Base-by-base conservation (phyloP, 2,888 invertebrate genomes). In the Heliconius aoede region DNA sequence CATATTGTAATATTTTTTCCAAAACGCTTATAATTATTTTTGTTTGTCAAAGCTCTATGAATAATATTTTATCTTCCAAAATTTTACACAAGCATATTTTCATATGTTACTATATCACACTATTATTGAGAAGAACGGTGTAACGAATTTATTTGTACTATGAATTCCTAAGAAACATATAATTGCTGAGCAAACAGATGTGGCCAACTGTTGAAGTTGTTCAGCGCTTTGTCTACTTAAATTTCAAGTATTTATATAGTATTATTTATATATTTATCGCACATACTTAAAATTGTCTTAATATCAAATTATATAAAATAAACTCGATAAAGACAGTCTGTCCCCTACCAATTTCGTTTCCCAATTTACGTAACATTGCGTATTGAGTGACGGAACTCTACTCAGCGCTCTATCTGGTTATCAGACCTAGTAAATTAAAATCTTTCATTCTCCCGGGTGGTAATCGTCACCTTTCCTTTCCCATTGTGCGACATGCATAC, bases 101-200 rank as follows among this genome's bases (percentile, higher is more conserved):
- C 26, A 46, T 51, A 68, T 13, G 11, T 28, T 28, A 7, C 28
- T 64, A 46, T 46, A 28, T 46, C 24, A 73, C 32, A 58, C 36
- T 24, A 21, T 36, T 60, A 26, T 58, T 60, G 2, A 3, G 4
- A 68, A 36, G 15, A 60, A 9, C 60, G 21, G 32, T 64, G 55
- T 51, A 68, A 72, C 61, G 18, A 73, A 76, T 76, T 61, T 76
- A 76, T 76, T 76, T 73, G 73, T 73, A 62, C 61, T 76, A 73
- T 62, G 51, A 68, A 61, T 76, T 76, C 73, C 73, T 73, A 30
- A 73, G 73, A 32, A 67, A 68, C 67, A 32, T 73, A 51, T 76
- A 73, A 76, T 76, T 76, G 73, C 68, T 76, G 46, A 13, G 58
- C 72, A 67, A 76, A 73, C 76, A 76, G 68, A 76, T 76, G 76